Base-by-base conservation (phyloP, 2,797 vertebrate species). In the Setipinna tenuifilis region DNA sequence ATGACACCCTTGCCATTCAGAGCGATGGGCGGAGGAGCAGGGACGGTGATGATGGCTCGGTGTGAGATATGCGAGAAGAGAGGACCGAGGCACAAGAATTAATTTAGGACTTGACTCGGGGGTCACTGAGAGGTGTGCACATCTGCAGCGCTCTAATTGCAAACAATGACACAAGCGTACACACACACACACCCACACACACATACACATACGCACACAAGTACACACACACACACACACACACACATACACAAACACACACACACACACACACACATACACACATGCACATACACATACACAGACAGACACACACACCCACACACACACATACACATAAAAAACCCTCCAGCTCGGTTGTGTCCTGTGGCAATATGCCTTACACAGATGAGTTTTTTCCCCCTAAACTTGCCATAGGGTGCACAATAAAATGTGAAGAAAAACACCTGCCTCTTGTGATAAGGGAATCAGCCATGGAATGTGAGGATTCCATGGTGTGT, bases 81-180 rank as follows among this genome's bases (percentile, higher is more conserved):
- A 83, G 86, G 82, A 81, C 58, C 23, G 84, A 87, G 81, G 57
- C 82, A n/a, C 35, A 81, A 75, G 89, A 91, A 91, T 90, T 89
- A 87, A 91, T 91, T 89, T 90, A 85, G 84, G 89, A 92, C 92
- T 91, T 94, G 91, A 90, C 86, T 93, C 84, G 91, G 89, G 82
- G 88, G 87, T 93, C 93, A 89, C 90, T 89, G 94, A 93, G 94
- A 88, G 93, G 93, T 90, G 92, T 90, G 89, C 92, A 92, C 90
- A 93, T 93, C 93, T 93, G 87, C 92, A 88, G 90, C 91, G 93
- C 92, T 93, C 94, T 96, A 94, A 94, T 94, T 95, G 94, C 93
- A 92, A 88, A 92, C 71, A 93, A 90, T 93, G 84, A 92, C 91
- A 93, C 87, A n/a, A 85, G 91, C 90, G 87, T n/a, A 71, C 65